A percentile compares a stretch with the other conserved stretches of the same genome.
Conservation (phyloP, 1,140 invertebrate species). For the Grapholita molesta region DNA sequence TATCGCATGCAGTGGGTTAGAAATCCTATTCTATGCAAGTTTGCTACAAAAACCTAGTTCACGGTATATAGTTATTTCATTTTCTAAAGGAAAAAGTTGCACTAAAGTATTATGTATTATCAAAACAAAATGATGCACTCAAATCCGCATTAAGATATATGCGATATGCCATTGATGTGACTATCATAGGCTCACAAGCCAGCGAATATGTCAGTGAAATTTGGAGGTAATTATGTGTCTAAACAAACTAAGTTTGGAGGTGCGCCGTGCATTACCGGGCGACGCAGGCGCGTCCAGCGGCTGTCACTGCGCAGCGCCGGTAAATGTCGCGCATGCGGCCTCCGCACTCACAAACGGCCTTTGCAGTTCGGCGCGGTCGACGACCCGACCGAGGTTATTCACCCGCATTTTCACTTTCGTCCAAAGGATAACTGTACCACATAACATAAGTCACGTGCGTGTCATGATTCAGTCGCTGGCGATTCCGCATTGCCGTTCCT, state of each 20-base stretch:
- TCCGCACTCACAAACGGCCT: constrained; percentile 75
- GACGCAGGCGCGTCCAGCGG: constrained; percentile 43
- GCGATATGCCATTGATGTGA: too few relatives aligned
- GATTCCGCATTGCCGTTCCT: constrained; percentile 39
- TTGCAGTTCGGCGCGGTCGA: constrained; percentile 73
- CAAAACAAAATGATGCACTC: too few relatives aligned
- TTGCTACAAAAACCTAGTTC: too few relatives aligned
- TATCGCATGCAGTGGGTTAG: too few relatives aligned
- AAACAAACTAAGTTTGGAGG: neutral
- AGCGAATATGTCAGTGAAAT: neutral
- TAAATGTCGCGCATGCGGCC: constrained; percentile 71
- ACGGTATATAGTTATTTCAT: too few relatives aligned
- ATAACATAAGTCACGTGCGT: constrained; percentile 71
- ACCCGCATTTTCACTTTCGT: constrained; percentile 76
- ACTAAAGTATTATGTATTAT: too few relatives aligned
- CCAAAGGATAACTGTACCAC: constrained; percentile 76
- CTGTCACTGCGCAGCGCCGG: constrained; percentile 25
- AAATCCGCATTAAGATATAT: too few relatives aligned
- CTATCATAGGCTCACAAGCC: too few relatives aligned
- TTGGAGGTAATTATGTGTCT: neutral
- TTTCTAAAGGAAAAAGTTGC: too few relatives aligned
- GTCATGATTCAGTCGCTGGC: constrained; percentile 38
- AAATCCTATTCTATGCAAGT: too few relatives aligned
- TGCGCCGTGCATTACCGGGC: constrained; percentile 49
- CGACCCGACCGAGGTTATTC: constrained; percentile 64